These are phyloP conservation scores for Palythoa heliodiscus DNA, from an alignment of 92 coral and sea anemone genomes.

Conservation along the genomic window DNA sequence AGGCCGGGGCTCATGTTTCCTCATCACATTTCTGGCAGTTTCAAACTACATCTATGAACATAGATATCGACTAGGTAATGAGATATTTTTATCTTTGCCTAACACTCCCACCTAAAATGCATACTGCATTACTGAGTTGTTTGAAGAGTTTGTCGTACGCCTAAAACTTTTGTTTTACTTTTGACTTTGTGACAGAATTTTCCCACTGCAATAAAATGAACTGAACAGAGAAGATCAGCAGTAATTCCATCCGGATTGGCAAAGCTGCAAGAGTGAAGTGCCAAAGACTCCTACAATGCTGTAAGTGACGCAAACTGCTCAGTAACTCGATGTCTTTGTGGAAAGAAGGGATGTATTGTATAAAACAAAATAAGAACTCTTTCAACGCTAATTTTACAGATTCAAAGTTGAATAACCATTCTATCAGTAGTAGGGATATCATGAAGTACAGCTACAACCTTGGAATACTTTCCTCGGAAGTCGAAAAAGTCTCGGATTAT, in stretches of 20 bases:
- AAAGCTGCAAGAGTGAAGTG: neutral
- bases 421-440: slow-evolving; percentile 14
- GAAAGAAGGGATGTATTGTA: neutral
- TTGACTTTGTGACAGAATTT: neutral
- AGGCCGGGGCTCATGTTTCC: neutral
- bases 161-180: slow-evolving; percentile 2
- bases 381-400: neutral
- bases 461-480: slow-evolving; percentile 26
- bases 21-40: neutral
- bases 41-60: neutral
- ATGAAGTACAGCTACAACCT: slow-evolving; percentile 60
- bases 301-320: neutral
- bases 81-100: neutral
- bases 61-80: too few relatives aligned
- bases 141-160: slow-evolving; percentile 7
- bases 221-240: neutral
- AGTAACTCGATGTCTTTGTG: slow-evolving; percentile 1
- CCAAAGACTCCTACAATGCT: neutral
- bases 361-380: neutral
- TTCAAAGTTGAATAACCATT: neutral
- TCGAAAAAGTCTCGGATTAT: neutral
- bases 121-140: neutral
- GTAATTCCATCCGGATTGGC: neutral
- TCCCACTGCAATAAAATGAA: neutral
- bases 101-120: neutral